Base-by-base conservation (phyloP, 2,113 vertebrate genomes). In the Aptenodytes forsteri region DNA sequence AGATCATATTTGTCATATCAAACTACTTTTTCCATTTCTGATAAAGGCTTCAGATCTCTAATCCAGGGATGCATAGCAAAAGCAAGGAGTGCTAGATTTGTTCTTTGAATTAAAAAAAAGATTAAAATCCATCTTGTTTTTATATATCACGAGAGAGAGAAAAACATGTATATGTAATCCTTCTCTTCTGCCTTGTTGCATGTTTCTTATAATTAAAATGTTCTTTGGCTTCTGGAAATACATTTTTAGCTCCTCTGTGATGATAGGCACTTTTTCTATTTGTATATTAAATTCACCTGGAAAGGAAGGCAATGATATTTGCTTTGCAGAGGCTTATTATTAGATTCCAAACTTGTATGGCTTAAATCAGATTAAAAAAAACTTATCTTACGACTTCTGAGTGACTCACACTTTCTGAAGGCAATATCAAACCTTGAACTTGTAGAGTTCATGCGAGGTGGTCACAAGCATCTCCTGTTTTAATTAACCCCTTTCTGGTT, bases 401-500 rank as follows among this genome's bases (percentile, higher is more conserved):
- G 42, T 78, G 59, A 72, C 64, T 95, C 70, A 12, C 17, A 5
- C 81, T 90, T 94, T 93, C 71, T 87, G 78, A 83, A 67, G 69
- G 83, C 54, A 62, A 0, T 38, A 73, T 66, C 71, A 92, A 46
- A 71, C 55, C 83, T 67, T 90, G 85, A 97, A 75, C 76, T 80
- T 77, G 2, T 6, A 4, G 59, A 72, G 78, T 83, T 96, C 56
- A 13, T 20, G n/a, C 1, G 4, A 77, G 52, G 72, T 89, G 90
- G 77, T 92, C 67, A 44, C 16, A 29, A 65, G 59, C 44, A 65
- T 64, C 94, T 95, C 65, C 72, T 69, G n/a, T 72, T 94, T 87
- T 90, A 92, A 95, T 97, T 94, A 94, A 95, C 72, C 88, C 95
- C 44, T 44, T 82, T 79, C 56, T 91, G 30, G 7, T 44, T 96